These are phyloP conservation scores for Agrochola macilenta DNA, from an alignment of 2,888 invertebrate species.

Conservation along the genomic window DNA sequence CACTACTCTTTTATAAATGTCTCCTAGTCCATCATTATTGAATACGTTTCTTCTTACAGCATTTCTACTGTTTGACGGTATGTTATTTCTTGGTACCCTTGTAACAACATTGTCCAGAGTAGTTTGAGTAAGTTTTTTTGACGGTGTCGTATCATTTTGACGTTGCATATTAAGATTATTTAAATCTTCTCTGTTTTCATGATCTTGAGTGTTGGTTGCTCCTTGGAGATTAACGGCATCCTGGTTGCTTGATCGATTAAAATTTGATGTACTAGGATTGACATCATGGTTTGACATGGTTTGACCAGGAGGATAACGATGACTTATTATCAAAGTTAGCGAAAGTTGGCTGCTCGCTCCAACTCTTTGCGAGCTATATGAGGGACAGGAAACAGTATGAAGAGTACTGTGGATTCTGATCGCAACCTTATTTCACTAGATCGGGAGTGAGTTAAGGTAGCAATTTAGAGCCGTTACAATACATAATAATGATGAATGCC, in stretches of 20 bases:
- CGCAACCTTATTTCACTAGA: too few relatives aligned
- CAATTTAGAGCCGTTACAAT: too few relatives aligned
- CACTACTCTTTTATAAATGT: slow-evolving; percentile 1
- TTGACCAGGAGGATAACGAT: too few relatives aligned
- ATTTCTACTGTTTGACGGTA: neutral
- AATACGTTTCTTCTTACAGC: neutral
- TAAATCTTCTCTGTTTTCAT: neutral
- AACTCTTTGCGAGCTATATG: too few relatives aligned
- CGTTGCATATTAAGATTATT: slow-evolving; percentile 6
- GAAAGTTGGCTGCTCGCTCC: too few relatives aligned
- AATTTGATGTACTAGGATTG: neutral
- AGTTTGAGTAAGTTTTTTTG: neutral
- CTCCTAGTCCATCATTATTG: neutral
- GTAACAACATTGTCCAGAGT: neutral
- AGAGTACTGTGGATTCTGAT: too few relatives aligned
- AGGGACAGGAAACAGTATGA: too few relatives aligned
- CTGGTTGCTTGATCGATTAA: neutral
- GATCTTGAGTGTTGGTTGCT: neutral
- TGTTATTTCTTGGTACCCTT: neutral
- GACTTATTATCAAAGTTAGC: too few relatives aligned
- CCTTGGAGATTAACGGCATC: neutral
- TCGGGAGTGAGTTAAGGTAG: too few relatives aligned
- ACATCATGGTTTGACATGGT: too few relatives aligned
- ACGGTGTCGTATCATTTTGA: slow-evolving; percentile 23
- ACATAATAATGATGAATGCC: too few relatives aligned